Base-by-base conservation (phyloP, 1,140 invertebrate species). In the Rhynchophorus ferrugineus region DNA sequence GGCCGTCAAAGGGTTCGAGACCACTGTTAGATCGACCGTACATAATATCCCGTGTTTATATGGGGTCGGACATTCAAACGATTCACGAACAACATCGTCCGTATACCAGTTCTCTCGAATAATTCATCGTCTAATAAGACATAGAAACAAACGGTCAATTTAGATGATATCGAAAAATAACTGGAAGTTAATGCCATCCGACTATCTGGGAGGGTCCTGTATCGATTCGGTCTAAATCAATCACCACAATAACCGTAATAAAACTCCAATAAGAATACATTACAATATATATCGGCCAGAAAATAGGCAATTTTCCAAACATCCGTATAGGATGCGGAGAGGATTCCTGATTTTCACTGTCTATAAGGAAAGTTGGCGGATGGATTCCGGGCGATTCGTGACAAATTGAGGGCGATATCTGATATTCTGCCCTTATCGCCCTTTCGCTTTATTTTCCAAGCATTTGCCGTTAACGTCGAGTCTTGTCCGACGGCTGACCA, bases 261-360 rank as follows among this genome's bases (percentile, higher is more conserved):
- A 54, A 54, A 54, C 22, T 48, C 52, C 44, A 47, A 54, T 54
- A 47, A 24, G 52, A 54, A 54, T 54, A 54, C 22, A 54, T 54
- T 54, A 54, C 52, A 54, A 54, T 54, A 54, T 21, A 53, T 53
- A 53, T 53, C 35, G 50, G 50, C 42, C 50, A 45, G 49, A 44
- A 54, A 54, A 54, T 48, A 54, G 45, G 22, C 52, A 54, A 54
- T 54, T 54, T 54, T 39, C 50, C 34, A 51, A 11, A 37, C 33
- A 44, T 51, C 49, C 39, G 41, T 38, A 43, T n/a, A n/a, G n/a
- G n/a, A n/a, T n/a, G n/a, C 24, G 11, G 24, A 29, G 24, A 44
- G 38, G 35, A 45, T 37, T 47, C 18, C 35, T 35, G 38, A 48
- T 54, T 46, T 43, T 34, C 38, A 39, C 50, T 46, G 50, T 53